These are phyloP conservation scores for Drosophila lutescens DNA, from an alignment of 2,888 invertebrate species.

Conservation along the genomic window DNA sequence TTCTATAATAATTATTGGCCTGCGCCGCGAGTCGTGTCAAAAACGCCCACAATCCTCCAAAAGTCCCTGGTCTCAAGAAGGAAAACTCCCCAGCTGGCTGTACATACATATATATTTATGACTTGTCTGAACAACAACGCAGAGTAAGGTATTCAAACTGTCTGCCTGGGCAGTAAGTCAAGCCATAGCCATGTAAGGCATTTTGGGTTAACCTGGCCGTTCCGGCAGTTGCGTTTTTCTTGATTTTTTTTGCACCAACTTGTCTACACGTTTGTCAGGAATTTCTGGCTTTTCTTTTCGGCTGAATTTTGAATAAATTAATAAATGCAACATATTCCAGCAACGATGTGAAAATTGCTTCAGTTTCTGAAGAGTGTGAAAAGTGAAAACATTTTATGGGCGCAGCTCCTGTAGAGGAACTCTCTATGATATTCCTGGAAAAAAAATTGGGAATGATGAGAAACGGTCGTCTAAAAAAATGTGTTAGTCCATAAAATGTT, in stretches of 20 bases:
- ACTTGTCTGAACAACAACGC: slow-evolving; percentile 42
- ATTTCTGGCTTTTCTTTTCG: slow-evolving; percentile 68
- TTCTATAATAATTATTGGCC: slow-evolving; percentile 52
- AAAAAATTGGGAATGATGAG: no score
- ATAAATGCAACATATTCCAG: slow-evolving; percentile 45
- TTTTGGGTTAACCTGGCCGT: slow-evolving; percentile 49
- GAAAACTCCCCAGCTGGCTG: slow-evolving; percentile 52
- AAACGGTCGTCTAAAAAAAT: no score
- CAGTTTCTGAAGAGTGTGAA: slow-evolving; percentile 17
- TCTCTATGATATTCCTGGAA: no score
- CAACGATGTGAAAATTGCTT: slow-evolving; percentile 35
- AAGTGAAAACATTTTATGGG: slow-evolving; percentile 37
- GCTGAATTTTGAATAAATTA: slow-evolving; percentile 54
- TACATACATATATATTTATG: slow-evolving; percentile 54
- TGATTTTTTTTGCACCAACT: slow-evolving; percentile 10
- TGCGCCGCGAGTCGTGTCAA: slow-evolving; percentile 39
- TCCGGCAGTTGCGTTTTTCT: slow-evolving; percentile 53
- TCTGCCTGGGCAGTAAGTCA: slow-evolving; percentile 57
- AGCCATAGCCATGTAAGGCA: slow-evolving; percentile 43
- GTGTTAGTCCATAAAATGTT: no score
- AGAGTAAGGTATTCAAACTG: slow-evolving; percentile 38
- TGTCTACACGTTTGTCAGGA: slow-evolving; percentile 70
- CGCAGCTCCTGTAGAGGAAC: slow-evolving; percentile 1
- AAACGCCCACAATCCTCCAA: slow-evolving; percentile 53
- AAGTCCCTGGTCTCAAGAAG: slow-evolving; percentile 19